phyloP scores from a whole-genome alignment of 1,140 invertebrate species.

The Plectus sambesii region DNA sequence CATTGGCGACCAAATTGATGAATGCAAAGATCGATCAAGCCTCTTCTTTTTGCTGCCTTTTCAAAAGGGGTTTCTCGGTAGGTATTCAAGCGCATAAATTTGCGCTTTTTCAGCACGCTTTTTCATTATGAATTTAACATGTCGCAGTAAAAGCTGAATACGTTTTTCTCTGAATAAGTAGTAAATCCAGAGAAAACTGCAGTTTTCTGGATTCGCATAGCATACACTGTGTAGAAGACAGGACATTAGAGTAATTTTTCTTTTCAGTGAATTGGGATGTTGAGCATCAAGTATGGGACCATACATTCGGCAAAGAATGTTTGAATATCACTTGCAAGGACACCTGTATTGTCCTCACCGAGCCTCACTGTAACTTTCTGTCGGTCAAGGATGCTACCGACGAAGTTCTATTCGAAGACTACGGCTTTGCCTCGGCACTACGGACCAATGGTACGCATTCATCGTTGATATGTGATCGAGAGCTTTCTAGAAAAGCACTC shows the following conservation, averaged over 20 bases:
- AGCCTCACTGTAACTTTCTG: conserved; percentile 84
- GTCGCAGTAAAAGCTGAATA: too few relatives aligned
- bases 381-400: conserved; percentile 81
- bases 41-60: conserved; percentile 85
- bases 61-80: conserved; percentile 60
- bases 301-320: conserved; percentile 77
- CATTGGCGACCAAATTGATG: conserved; percentile 79
- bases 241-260: conserved; percentile 50
- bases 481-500: too few relatives aligned
- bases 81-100: conserved; percentile 12
- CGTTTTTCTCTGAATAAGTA: too few relatives aligned
- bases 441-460: conserved; percentile 31
- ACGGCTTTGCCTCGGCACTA: conserved; percentile 72
- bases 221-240: conserved; percentile 5
- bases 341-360: conserved; percentile 69
- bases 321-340: conserved; percentile 60
- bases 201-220: neutral
- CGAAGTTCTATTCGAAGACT: conserved; percentile 96
- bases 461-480: too few relatives aligned
- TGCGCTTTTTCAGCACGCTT: conserved; percentile 8
- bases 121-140: too few relatives aligned
- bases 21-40: conserved; percentile 86
- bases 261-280: conserved; percentile 89
- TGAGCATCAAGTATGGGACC: conserved; percentile 91
- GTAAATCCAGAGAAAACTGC: too few relatives aligned